Evolutionary conservation across 92 coral and sea anemone species (phyloP), one percentile per base, ranked within the genome.

Genomic region (Virgularia gustaviana): DNA sequence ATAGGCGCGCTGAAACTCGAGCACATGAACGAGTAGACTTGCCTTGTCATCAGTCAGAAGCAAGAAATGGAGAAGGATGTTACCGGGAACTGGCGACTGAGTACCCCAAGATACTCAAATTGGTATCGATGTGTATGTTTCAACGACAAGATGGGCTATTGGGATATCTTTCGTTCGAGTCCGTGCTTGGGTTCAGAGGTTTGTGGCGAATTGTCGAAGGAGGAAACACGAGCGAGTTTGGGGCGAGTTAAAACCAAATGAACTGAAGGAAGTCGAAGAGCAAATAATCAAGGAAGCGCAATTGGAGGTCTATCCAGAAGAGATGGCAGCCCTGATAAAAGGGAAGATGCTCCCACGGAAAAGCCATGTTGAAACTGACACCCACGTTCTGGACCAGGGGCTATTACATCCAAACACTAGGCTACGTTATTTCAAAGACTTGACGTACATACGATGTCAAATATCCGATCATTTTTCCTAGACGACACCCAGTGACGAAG

Each of bases 151-250:
- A 45, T 44, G 57, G 49, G 89, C 80, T 57, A 33, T 84, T 36
- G 88, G 84, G 25, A 22, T 76, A 28, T 87, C 88, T 12, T 49
- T 84, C 12, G 94, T 87, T 6, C 78, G 85, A 52, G 87, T 81
- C 36, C 47, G 54, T 72, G 78, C 76, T 36, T 88, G 89, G 86
- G 77, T 83, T 23, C 83, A 84, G 6, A 77, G 85, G 55, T 83
- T 83, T 39, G 55, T 76, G 36, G 58, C 54, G 24, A 80, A 83
- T 59, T 78, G 62, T 30, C 54, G 86, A n/a, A 75, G 61, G 45
- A 60, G 75, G 34, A 66, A 58, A 49, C 54, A 39, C 9, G 61
- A 68, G 22, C 64, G 71, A 53, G 52, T 36, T 16, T 12, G 33
- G 27, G 81, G 85, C 2, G 90, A 86, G 53, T 45, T 86, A 31